These are phyloP conservation scores for Epicauta chinensis DNA, from an alignment of 1,140 invertebrate species.

Conservation along the genomic window DNA sequence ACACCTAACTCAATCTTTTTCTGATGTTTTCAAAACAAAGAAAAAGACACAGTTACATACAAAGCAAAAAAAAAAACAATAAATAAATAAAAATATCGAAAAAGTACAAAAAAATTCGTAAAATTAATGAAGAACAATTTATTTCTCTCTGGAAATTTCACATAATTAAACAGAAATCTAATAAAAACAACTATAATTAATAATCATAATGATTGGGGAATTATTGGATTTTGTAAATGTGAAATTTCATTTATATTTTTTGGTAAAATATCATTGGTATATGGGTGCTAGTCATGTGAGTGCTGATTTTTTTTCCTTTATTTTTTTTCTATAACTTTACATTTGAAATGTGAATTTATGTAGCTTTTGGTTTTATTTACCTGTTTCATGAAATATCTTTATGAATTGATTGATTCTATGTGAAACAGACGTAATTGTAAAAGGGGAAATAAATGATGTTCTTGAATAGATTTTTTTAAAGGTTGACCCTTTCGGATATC, in stretches of 20 bases:
- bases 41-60: constrained; percentile 12
- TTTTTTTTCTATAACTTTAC: too few species aligned
- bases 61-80: constrained; percentile 36
- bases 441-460: constrained; percentile 16
- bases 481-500: too few species aligned
- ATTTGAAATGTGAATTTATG: neutral
- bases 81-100: constrained; percentile 32
- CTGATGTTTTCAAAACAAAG: neutral
- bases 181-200: too few species aligned
- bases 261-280: too few species aligned
- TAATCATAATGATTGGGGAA: too few species aligned
- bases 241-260: too few species aligned
- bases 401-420: constrained; percentile 9
- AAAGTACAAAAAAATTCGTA: constrained; percentile 40
- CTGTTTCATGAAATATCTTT: neutral
- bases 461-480: neutral
- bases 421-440: constrained; percentile 5
- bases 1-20: constrained; percentile 32
- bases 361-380: constrained; percentile 8
- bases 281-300: constrained; percentile 26
- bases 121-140: constrained; percentile 35
- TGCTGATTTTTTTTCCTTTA: constrained; percentile 3
- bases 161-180: too few species aligned
- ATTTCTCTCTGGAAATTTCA: constrained; percentile 21
- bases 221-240: too few species aligned